phyloP scores from a whole-genome alignment of 2,797 vertebrate species.

The Micropoecilia bifurca region DNA sequence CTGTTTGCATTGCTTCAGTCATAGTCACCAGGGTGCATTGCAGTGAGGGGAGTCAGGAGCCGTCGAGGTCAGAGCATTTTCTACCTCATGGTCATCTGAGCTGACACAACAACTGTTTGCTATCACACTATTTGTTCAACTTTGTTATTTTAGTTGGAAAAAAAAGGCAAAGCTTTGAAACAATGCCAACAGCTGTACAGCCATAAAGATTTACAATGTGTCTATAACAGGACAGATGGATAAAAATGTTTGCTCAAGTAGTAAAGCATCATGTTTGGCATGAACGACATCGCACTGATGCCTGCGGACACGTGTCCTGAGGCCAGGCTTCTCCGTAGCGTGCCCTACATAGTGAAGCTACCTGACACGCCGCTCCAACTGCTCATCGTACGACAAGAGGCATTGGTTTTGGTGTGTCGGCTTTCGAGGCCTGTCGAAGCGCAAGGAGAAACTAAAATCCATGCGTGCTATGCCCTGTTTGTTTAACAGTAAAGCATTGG shows the following conservation, averaged over 20 bases:
- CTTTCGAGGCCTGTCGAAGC: constrained; percentile 65
- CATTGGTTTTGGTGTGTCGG: constrained; percentile 55
- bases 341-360: constrained; percentile 66
- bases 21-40: constrained; percentile 43
- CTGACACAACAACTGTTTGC: constrained; percentile 70
- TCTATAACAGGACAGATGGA: constrained; percentile 9
- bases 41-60: constrained; percentile 50
- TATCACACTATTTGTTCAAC: constrained; percentile 37
- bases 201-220: constrained; percentile 20
- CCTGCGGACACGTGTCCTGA: constrained; percentile 61
- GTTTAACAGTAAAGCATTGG: constrained; percentile 72
- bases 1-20: constrained; percentile 46
- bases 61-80: constrained; percentile 64
- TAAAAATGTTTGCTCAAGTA: constrained; percentile 26
- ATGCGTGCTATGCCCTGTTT: constrained; percentile 66
- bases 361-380: constrained; percentile 66
- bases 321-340: constrained; percentile 40
- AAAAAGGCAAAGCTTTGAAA: constrained; percentile 6
- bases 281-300: constrained; percentile 66
- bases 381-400: constrained; percentile 41
- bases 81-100: constrained; percentile 50
- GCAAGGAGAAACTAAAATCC: constrained; percentile 68
- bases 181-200: constrained; percentile 9
- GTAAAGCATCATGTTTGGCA: constrained; percentile 63
- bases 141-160: constrained; percentile 9